A percentile compares a stretch with the other conserved stretches of the same genome.
Conservation (phyloP, 2,888 invertebrate species). For the Oxyteleia sp. region DNA sequence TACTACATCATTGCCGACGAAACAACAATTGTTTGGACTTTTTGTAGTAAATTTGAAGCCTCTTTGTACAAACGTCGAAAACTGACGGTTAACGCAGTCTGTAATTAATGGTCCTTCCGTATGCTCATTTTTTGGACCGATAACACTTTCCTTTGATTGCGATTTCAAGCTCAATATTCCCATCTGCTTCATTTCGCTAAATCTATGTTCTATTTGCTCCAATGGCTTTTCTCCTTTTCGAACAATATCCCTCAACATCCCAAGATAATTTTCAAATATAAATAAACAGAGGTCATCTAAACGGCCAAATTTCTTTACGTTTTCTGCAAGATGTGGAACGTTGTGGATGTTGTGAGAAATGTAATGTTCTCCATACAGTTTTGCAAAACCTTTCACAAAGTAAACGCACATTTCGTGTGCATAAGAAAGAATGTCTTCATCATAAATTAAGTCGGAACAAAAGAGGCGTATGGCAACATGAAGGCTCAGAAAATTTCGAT, state of each 20-base stretch:
- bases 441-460: not conserved
- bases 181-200: not conserved
- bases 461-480: not conserved
- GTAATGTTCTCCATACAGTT: not conserved
- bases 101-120: not conserved
- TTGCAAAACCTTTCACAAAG: not conserved
- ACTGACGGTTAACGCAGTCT: not conserved
- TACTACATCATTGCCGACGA: not conserved
- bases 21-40: not conserved
- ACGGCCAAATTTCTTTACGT: not conserved
- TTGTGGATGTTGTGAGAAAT: slow-evolving; percentile 1
- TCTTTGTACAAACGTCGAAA: not conserved
- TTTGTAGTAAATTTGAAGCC: not conserved
- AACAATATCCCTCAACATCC: not conserved
- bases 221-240: slow-evolving; percentile 2
- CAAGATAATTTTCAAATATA: slow-evolving; percentile 1
- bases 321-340: not conserved
- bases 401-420: not conserved
- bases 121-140: not conserved
- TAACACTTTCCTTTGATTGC: not conserved
- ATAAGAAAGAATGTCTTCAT: not conserved
- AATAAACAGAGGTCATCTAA: not conserved
- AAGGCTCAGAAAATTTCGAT: not conserved
- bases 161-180: not conserved
- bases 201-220: not conserved